Evolutionary conservation across 2,888 invertebrate species (phyloP).

Genomic region (Herminia tarsipennalis): DNA sequence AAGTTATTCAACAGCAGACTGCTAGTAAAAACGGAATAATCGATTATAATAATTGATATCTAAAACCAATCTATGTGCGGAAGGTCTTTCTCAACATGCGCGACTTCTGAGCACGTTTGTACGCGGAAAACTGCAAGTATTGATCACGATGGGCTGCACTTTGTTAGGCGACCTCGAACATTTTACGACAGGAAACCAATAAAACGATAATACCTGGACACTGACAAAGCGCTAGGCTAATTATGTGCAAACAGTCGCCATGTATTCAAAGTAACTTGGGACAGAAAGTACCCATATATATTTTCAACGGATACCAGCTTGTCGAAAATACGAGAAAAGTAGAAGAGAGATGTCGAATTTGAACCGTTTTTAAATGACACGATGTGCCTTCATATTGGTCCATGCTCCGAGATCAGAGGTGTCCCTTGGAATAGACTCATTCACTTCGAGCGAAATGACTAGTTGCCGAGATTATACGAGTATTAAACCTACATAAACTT

Average conservation of each 20-base stretch:
- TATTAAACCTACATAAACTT: too few relatives aligned
- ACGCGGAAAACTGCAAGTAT: constrained; percentile 69
- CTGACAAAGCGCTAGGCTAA: constrained; percentile 72
- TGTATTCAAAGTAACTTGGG: constrained; percentile 9
- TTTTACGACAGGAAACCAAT: constrained; percentile 81
- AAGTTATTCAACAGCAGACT: not conserved
- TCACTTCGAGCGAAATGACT: too few relatives aligned
- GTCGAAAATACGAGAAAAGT: too few relatives aligned
- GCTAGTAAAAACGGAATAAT: constrained; percentile 1
- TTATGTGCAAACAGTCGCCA: constrained; percentile 45
- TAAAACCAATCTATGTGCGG: constrained; percentile 28
- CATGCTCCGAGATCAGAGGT: too few relatives aligned
- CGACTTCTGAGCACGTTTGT: constrained; percentile 42
- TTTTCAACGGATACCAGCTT: too few relatives aligned
- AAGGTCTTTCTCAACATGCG: constrained; percentile 28
- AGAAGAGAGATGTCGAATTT: too few relatives aligned
- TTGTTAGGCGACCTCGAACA: constrained; percentile 68
- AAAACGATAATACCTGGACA: constrained; percentile 77
- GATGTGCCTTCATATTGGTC: too few relatives aligned
- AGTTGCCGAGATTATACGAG: too few relatives aligned
- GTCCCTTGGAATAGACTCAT: too few relatives aligned
- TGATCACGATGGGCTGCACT: constrained; percentile 63
- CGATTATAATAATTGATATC: constrained; percentile 21
- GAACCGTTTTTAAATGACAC: too few relatives aligned
- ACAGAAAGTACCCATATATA: not conserved